phyloP scores from a whole-genome alignment of 2,797 vertebrate genomes.

The Lepilemur septentrionalis region DNA sequence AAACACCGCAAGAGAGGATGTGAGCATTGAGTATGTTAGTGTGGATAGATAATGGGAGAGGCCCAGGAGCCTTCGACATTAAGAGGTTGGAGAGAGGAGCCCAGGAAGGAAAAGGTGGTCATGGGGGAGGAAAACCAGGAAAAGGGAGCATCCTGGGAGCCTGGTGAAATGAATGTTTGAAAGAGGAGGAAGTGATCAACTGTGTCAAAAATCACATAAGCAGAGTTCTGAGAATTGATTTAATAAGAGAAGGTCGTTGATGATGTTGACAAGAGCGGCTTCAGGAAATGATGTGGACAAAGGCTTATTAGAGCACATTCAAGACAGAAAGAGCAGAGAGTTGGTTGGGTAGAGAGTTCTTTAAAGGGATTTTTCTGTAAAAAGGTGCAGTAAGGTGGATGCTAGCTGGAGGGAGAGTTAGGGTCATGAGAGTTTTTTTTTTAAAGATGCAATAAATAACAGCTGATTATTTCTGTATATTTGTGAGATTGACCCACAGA shows the following conservation, averaged over 20 bases:
- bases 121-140: not conserved
- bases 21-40: not conserved
- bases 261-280: not conserved
- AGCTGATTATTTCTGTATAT: not conserved
- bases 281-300: not conserved
- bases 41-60: not conserved
- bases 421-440: not conserved
- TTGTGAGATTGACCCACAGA: not conserved
- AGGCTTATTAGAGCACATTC: not conserved
- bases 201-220: not conserved
- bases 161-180: not conserved
- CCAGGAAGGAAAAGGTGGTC: not conserved
- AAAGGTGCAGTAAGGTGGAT: not conserved
- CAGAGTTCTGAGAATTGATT: not conserved
- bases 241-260: not conserved
- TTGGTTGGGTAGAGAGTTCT: not conserved
- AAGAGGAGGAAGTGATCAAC: not conserved
- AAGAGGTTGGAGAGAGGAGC: not conserved
- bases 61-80: not conserved
- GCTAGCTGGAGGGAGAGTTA: not conserved
- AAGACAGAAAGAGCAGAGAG: not conserved
- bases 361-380: not conserved
- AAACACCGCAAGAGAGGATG: not conserved
- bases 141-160: not conserved
- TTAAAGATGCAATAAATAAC: not conserved